Percentiles rank a stretch among this genome's conserved stretches.
Evolutionary conservation across 2,113 vertebrate species (phyloP).

Genomic region (Periophthalmus modestus): DNA sequence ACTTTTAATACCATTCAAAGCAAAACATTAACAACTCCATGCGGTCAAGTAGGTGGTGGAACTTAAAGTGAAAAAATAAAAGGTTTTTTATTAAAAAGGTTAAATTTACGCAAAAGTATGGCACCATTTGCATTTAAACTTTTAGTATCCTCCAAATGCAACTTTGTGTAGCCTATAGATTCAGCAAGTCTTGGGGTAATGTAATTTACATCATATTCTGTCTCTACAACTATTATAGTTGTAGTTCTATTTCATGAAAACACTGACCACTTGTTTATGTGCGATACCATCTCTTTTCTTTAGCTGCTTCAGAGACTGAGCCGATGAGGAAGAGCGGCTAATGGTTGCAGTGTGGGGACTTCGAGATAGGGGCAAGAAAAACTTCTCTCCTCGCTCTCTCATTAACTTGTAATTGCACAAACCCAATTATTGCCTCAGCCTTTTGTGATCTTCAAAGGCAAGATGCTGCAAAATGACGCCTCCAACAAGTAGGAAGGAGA

Average conservation of each 20-base stretch:
- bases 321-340: constrained; percentile 41
- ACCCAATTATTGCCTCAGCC: constrained; percentile 80
- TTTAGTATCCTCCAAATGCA: constrained; percentile 4
- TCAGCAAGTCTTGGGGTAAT: constrained; percentile 20
- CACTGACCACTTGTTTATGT: constrained; percentile 14
- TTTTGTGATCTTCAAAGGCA: constrained; percentile 81
- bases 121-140: neutral
- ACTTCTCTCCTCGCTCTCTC: constrained; percentile 68
- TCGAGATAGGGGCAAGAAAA: constrained; percentile 69
- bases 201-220: constrained; percentile 43
- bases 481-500: constrained; percentile 62
- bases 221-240: neutral
- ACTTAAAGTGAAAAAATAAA: neutral
- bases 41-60: too few relatives aligned
- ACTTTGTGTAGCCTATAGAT: neutral
- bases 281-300: constrained; percentile 39
- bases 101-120: neutral
- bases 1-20: neutral
- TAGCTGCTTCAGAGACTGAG: constrained; percentile 36
- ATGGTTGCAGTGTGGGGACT: constrained; percentile 53
- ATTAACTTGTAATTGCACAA: constrained; percentile 80
- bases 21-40: neutral
- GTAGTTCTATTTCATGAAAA: constrained; percentile 13
- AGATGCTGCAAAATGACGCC: constrained; percentile 76
- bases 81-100: too few relatives aligned